A percentile compares a stretch with the other conserved stretches of the same genome.
These are phyloP conservation scores for Anoplophora glabripennis DNA, from an alignment of 1,140 invertebrate genomes.

Conservation along the genomic window DNA sequence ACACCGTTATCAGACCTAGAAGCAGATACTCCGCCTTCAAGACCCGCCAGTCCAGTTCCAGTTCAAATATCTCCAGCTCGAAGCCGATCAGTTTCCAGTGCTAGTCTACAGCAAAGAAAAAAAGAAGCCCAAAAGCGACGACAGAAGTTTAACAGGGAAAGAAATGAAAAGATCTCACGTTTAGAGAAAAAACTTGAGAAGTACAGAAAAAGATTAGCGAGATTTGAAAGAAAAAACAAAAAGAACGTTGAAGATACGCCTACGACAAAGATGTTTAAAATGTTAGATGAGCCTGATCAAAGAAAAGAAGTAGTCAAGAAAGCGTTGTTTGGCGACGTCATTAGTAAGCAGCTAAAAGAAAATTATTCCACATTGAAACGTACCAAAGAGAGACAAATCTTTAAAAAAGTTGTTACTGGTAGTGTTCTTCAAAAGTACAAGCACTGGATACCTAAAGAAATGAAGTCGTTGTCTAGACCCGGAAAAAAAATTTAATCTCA, in stretches of 20 bases:
- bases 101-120: constrained; percentile 6
- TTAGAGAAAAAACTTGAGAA: too few species aligned
- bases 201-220: constrained; percentile 3
- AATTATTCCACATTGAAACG: background rate
- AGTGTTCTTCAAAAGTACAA: background rate
- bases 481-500: too few species aligned
- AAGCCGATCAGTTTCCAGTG: constrained; percentile 3
- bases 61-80: constrained; percentile 1
- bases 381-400: constrained; percentile 9
- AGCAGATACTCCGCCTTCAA: constrained; percentile 7
- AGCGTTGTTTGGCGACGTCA: constrained; percentile 2
- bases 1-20: constrained; percentile 8
- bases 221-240: constrained; percentile 5
- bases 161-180: constrained; percentile 2
- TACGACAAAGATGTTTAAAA: constrained; percentile 5
- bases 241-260: constrained; percentile 7
- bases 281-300: constrained; percentile 1
- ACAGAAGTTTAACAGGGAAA: constrained; percentile 8
- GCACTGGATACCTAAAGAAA: background rate
- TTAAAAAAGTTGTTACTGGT: background rate
- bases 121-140: constrained; percentile 14
- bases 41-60: background rate
- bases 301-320: constrained; percentile 7
- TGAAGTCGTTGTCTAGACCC: too few species aligned
- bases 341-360: background rate